Base-by-base conservation (phyloP, 2,113 vertebrate genomes). In the Nannobrachium achirus region DNA sequence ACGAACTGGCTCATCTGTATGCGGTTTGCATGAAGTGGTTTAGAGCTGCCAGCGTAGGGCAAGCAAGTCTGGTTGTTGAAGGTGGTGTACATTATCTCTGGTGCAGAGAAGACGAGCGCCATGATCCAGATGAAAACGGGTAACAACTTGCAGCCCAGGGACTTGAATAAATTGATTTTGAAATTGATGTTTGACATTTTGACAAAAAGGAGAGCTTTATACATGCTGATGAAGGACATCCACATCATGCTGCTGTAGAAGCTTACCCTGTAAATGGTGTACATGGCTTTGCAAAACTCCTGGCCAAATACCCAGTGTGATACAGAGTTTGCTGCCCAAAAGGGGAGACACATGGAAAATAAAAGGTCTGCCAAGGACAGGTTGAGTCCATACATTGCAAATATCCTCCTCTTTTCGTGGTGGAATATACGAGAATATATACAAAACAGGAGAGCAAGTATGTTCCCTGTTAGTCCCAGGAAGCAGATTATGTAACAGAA, bases 241-340 rank as follows among this genome's bases (percentile, higher is more conserved):
- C 99, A 90, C 20, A 98, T 88, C 96, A 99, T 99, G 77, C 97
- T 96, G 0, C 96, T 96, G 86, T 97, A 97, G 86, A 98, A 97
- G 69, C 95, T 98, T 49, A 97, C 88, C 74, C 95, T 96, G 82
- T 96, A 98, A 61, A 96, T 52, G 33, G 91, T 90, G 0, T 96
- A 90, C 78, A 98, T 92, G 0, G 84, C 46, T 66, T 97, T 98
- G 82, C 98, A 99, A 18, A 88, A 1, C 0, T 49, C 1, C 50
- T 61, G 15, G 0, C 95, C 95, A 0, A 99, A 93, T 6, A 71
- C 3, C 98, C 98, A 99, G 9, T 89, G 13, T 2, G 40, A 79
- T 78, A 87, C 92, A 0, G 92, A 92, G 0, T 92, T 97, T 0
- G 92, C 67, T 0, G 94, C 95, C 98, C 97, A 98, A 46, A 99